Evolutionary conservation across 2,888 invertebrate genomes (phyloP).

Genomic region (Osedax frankpressi): DNA sequence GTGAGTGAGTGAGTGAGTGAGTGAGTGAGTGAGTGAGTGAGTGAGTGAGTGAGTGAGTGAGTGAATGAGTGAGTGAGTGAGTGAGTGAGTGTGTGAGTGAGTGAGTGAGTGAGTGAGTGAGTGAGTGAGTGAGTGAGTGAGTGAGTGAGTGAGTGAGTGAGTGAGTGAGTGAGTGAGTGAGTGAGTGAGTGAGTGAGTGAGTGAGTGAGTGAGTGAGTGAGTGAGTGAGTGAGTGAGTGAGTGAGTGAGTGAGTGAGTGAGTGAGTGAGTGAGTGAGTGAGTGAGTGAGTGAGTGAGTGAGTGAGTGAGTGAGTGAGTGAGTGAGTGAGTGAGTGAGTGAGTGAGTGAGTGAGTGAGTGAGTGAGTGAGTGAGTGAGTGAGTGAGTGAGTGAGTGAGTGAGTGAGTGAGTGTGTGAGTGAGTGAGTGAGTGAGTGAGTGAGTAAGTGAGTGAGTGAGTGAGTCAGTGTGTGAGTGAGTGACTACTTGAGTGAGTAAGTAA

Average conservation of each 20-base stretch:
- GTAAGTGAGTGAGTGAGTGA: too few species aligned
- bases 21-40: too few species aligned
- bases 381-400: neutral
- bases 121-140: too few species aligned
- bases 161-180: neutral
- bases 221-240: neutral
- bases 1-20: too few species aligned
- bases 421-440: too few species aligned
- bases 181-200: neutral
- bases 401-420: neutral
- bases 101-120: too few species aligned
- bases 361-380: neutral
- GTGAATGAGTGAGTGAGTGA: too few species aligned
- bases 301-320: neutral
- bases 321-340: neutral
- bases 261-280: neutral
- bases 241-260: neutral
- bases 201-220: neutral
- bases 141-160: too few species aligned
- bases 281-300: neutral
- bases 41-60: too few species aligned
- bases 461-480: neutral
- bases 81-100: too few species aligned
- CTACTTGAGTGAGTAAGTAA: neutral
- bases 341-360: neutral